Conservation (phyloP, 53 echinoderm and acorn worm species). For the Echinometra lucunter region DNA sequence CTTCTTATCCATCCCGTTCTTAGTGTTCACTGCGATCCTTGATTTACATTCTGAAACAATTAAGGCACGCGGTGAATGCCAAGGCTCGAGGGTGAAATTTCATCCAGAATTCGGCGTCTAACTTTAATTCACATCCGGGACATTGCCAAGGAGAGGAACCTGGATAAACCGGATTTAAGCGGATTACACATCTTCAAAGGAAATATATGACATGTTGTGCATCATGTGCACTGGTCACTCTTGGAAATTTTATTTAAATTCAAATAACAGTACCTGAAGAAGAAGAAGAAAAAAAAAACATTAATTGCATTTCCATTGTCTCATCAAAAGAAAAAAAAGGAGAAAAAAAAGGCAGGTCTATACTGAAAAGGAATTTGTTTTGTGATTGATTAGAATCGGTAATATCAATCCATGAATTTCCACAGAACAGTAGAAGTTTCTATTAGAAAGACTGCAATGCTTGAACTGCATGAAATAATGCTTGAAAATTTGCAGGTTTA, state of each 20-base stretch:
- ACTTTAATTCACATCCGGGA: conserved; percentile 26
- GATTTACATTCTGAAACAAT: conserved; percentile 90
- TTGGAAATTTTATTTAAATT: not conserved
- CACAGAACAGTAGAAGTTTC: too few species aligned
- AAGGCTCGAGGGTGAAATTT: conserved; percentile 81
- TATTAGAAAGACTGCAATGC: too few species aligned
- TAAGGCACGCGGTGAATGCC: conserved; percentile 99
- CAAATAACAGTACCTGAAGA: too few species aligned
- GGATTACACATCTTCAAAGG: not conserved
- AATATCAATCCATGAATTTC: too few species aligned
- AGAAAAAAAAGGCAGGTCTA: too few species aligned
- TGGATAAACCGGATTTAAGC: conserved; percentile 23
- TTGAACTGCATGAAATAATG: too few species aligned
- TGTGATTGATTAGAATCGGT: too few species aligned
- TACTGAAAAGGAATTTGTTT: too few species aligned
- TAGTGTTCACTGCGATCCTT: conserved; percentile 99
- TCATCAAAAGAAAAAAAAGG: too few species aligned
- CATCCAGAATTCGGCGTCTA: conserved; percentile 58
- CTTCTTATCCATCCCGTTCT: conserved; percentile 81
- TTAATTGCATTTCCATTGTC: too few species aligned
- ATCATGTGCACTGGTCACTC: not conserved
- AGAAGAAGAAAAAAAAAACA: too few species aligned
- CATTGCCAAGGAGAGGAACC: not conserved
- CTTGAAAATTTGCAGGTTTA: too few species aligned
- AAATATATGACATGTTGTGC: not conserved